A percentile compares a stretch with the other conserved stretches of the same genome.
Evolutionary conservation across 1,140 invertebrate species (phyloP).

Genomic region (Sinella curviseta): DNA sequence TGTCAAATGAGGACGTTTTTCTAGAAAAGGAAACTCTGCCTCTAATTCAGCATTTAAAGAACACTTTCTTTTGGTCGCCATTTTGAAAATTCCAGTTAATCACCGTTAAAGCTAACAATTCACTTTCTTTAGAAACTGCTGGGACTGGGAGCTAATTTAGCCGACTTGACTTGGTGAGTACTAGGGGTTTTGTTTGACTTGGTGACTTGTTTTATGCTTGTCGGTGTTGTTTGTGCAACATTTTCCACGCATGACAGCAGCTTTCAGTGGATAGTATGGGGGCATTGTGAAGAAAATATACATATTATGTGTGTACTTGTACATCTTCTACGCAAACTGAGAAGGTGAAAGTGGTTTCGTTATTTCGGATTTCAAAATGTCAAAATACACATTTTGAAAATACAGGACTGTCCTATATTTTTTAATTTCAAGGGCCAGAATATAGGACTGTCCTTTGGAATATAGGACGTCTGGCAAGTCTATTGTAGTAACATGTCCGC

Average conservation of each 20-base stretch:
- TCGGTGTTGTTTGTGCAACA: background rate
- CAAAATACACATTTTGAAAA: background rate
- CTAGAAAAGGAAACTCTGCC: constrained; percentile 32
- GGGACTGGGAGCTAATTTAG: background rate
- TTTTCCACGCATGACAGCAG: background rate
- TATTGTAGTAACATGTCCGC: too few species aligned
- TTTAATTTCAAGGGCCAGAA: background rate
- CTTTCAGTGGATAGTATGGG: background rate
- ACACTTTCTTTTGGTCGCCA: constrained; percentile 21
- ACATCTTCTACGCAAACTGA: background rate
- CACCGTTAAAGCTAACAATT: too few species aligned
- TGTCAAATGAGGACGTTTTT: background rate
- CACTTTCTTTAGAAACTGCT: too few species aligned
- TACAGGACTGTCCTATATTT: background rate
- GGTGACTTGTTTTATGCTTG: background rate
- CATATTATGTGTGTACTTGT: background rate
- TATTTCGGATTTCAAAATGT: background rate
- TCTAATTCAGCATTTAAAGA: constrained; percentile 29
- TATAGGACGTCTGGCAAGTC: too few species aligned
- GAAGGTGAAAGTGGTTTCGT: background rate
- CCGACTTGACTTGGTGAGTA: background rate
- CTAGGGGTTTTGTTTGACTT: background rate
- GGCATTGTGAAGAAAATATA: background rate
- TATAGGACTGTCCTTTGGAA: too few species aligned
- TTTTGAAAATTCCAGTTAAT: too few species aligned